These are phyloP conservation scores for Podarcis cretensis DNA, from an alignment of 2,113 vertebrate species.

Conservation along the genomic window DNA sequence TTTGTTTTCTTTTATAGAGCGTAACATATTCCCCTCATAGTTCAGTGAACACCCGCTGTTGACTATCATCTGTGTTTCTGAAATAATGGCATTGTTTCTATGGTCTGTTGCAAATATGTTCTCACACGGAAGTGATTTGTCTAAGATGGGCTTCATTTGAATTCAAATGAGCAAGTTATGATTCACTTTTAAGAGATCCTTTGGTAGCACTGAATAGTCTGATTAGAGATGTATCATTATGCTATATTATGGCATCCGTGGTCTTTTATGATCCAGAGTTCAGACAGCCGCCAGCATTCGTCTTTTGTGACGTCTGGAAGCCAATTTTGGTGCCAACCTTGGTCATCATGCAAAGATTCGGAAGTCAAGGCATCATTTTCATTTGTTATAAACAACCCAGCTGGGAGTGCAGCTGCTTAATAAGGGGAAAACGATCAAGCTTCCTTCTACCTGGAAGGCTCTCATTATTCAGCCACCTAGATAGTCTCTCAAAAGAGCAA, in stretches of 20 bases:
- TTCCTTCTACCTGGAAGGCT: slow-evolving; percentile 68
- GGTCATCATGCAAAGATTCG: slow-evolving; percentile 66
- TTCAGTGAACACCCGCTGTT: slow-evolving; percentile 46
- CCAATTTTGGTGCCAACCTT: slow-evolving; percentile 62
- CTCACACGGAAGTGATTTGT: slow-evolving; percentile 48
- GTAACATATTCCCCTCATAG: not conserved
- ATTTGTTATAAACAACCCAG: slow-evolving; percentile 76
- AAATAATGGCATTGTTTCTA: slow-evolving; percentile 60
- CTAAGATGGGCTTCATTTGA: slow-evolving; percentile 68
- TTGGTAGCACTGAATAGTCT: slow-evolving; percentile 64
- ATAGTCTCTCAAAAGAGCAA: slow-evolving; percentile 54
- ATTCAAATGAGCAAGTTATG: slow-evolving; percentile 60
- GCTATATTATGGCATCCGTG: slow-evolving; percentile 56
- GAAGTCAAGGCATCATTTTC: slow-evolving; percentile 74
- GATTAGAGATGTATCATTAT: slow-evolving; percentile 70
- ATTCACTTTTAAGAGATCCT: slow-evolving; percentile 66
- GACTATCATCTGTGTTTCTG: slow-evolving; percentile 43
- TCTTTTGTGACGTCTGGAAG: slow-evolving; percentile 64
- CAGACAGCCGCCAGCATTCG: slow-evolving; percentile 60
- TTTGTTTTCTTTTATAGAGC: too few relatives aligned
- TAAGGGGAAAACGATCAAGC: slow-evolving; percentile 59
- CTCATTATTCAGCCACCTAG: slow-evolving; percentile 71
- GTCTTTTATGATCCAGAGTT: slow-evolving; percentile 55
- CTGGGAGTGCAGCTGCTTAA: slow-evolving; percentile 79
- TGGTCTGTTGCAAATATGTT: slow-evolving; percentile 23